Evolutionary conservation across 2,888 invertebrate species (phyloP).

Genomic region (Carabus problematicus): DNA sequence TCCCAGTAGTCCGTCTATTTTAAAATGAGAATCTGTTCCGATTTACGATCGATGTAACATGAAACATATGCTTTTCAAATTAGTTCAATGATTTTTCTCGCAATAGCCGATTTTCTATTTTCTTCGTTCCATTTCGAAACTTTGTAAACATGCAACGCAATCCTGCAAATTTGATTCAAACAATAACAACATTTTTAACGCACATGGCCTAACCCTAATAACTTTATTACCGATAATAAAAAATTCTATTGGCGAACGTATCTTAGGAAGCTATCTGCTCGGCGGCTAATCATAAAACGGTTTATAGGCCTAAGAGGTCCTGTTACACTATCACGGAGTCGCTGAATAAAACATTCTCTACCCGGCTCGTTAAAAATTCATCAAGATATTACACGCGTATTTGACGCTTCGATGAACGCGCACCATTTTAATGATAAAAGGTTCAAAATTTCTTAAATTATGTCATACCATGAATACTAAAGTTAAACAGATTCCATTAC

Average conservation of each 20-base stretch:
- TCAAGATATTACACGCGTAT: constrained; percentile 36
- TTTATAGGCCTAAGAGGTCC: constrained; percentile 36
- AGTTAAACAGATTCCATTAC: too few relatives aligned
- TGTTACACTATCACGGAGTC: constrained; percentile 23
- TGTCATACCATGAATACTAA: too few relatives aligned
- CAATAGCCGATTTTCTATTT: background rate
- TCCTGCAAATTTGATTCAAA: too few relatives aligned
- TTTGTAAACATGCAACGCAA: background rate
- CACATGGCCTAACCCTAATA: constrained; percentile 24
- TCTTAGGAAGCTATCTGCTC: constrained; percentile 23
- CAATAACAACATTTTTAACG: too few relatives aligned
- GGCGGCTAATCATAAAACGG: constrained; percentile 34
- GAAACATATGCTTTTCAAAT: too few relatives aligned
- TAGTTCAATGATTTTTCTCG: background rate
- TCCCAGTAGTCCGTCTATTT: too few relatives aligned
- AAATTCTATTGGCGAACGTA: constrained; percentile 24
- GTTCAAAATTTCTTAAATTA: too few relatives aligned
- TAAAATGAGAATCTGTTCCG: too few relatives aligned
- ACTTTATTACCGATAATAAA: constrained; percentile 36
- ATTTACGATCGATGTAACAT: too few relatives aligned
- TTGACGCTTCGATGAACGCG: constrained; percentile 36
- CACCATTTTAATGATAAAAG: background rate
- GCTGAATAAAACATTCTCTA: constrained; percentile 40
- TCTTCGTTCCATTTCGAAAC: background rate
- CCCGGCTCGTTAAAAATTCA: constrained; percentile 33